Evolutionary conservation across 2,797 vertebrate genomes (phyloP).

Genomic region (Crenichthys baileyi): DNA sequence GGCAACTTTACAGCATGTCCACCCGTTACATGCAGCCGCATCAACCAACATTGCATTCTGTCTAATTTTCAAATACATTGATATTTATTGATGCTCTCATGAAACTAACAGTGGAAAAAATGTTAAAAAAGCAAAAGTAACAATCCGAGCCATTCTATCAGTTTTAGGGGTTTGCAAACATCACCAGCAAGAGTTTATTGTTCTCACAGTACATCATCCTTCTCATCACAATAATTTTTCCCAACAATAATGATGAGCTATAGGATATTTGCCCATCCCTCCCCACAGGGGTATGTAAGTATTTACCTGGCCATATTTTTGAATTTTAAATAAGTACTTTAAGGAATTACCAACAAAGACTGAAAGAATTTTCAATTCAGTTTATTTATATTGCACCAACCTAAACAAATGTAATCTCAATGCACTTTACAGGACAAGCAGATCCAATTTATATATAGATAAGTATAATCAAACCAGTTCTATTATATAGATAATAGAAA

Average conservation of each 20-base stretch:
- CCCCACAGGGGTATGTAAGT: neutral
- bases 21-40: neutral
- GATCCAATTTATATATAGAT: neutral
- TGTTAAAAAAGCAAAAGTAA: neutral
- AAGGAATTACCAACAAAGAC: slow-evolving; percentile 11
- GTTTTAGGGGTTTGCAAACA: neutral
- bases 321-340: neutral
- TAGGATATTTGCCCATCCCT: neutral
- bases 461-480: neutral
- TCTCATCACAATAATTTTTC: too few species aligned
- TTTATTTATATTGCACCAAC: neutral
- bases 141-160: neutral
- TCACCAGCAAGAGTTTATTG: neutral
- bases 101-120: neutral
- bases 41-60: neutral
- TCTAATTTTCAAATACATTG: neutral
- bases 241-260: neutral
- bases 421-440: neutral
- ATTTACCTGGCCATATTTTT: slow-evolving; percentile 1
- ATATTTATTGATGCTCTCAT: neutral
- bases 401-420: neutral
- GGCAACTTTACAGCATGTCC: neutral
- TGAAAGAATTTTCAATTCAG: slow-evolving; percentile 12
- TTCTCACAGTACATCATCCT: neutral
- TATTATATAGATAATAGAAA: neutral